Evolutionary conservation across 2,888 invertebrate species (phyloP).

Genomic region (Coenonympha glycerion): DNA sequence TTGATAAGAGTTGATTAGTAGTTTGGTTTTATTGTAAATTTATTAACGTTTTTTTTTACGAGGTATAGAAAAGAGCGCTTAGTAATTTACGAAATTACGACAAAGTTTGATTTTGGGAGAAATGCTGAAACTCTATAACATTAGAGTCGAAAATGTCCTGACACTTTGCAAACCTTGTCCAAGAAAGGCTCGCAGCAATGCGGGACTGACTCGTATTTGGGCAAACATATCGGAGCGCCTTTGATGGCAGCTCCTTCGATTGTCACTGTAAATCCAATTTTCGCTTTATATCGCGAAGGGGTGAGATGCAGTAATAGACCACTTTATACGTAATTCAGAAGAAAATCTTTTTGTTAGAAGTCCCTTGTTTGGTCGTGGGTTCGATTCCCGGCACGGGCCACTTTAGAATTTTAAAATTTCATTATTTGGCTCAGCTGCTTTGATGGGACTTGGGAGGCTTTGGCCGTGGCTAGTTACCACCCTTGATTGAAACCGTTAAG

Average conservation of each 20-base stretch:
- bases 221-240: constrained; percentile 65
- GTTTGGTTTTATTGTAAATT: too few species aligned
- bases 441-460: too few species aligned
- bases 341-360: neutral
- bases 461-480: too few species aligned
- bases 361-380: too few species aligned
- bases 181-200: constrained; percentile 51
- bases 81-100: too few species aligned
- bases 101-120: neutral
- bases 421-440: too few species aligned
- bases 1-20: too few species aligned
- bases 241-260: constrained; percentile 71
- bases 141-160: constrained; percentile 24
- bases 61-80: too few species aligned
- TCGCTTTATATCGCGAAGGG: constrained; percentile 69
- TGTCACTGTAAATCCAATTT: constrained; percentile 75
- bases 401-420: too few species aligned
- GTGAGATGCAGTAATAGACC: constrained; percentile 38
- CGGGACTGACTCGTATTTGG: constrained; percentile 64
- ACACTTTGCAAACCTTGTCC: constrained; percentile 27
- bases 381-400: too few species aligned
- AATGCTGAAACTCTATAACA: neutral
- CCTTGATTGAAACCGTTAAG: too few species aligned
- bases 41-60: too few species aligned
- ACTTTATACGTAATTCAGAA: constrained; percentile 24